Base-by-base conservation (phyloP, 1,140 invertebrate genomes). In the Eupristina koningsbergeri region DNA sequence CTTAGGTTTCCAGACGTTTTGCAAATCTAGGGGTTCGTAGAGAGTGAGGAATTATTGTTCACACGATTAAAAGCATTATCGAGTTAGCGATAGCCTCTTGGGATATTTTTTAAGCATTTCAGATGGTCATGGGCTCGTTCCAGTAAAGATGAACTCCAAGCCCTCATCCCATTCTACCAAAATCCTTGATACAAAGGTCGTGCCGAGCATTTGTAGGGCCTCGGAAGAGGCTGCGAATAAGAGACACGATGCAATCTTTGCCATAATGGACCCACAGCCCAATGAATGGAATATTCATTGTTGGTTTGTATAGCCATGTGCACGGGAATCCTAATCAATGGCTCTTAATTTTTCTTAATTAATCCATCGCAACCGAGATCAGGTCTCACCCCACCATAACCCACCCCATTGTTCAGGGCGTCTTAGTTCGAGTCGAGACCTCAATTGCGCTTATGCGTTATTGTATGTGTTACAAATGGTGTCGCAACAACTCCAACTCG, bases 341-440 rank as follows among this genome's bases (percentile, higher is more conserved):
- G 89, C 91, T 90, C 90, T 92, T 92, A 92, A 92, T 92, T 91
- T 89, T 90, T 31, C 89, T 91, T 92, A 92, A 92, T 92, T 91
- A 89, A 86, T 89, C 86, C 87, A 87, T 87, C 86, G 86, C 90
- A 89, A 86, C 88, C 87, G 85, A 8, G 3, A 3, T n/a, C 22
- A 22, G 39, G 41, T 5, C 41, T 11, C 6, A 11, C 41, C 41
- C 5, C 41, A 5, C 41, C 41, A 11, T 45, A 45, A 11, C 22
- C 17, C 26, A 8, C 17, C 29, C 39, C 39, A 39, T 39, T 39
- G 34, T 69, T 19, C 34, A 0, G 22, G 41, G 22, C 36, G 41
- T 15, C 41, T 67, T 36, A 7, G 47, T 2, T 36, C 26, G n/a
- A 29, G 29, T 9, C 63, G 63, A 17, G 9, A 29, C 9, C 34